A percentile compares a stretch with the other conserved stretches of the same genome.
Conservation (phyloP, 2,888 invertebrate species). For the Scotopteryx bipunctaria region DNA sequence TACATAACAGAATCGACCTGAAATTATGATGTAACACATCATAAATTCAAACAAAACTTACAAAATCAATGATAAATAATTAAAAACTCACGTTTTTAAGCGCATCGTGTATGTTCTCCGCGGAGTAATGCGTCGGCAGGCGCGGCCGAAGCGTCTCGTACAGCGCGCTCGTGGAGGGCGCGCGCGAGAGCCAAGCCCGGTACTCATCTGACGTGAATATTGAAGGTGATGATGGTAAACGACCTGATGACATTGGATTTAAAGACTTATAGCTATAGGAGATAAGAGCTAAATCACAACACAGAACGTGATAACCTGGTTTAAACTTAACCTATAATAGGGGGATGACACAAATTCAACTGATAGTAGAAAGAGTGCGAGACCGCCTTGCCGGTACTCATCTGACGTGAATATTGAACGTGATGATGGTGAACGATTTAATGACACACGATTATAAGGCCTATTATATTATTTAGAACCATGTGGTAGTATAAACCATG, state of each 20-base stretch:
- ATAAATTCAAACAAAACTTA: too few relatives aligned
- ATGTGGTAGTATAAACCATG: too few relatives aligned
- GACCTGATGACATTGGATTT: slow-evolving; percentile 55
- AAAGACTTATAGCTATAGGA: slow-evolving; percentile 27
- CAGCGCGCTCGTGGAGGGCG: slow-evolving; percentile 95
- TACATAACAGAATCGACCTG: too few relatives aligned
- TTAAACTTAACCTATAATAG: too few relatives aligned
- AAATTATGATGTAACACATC: too few relatives aligned
- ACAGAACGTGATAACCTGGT: slow-evolving; percentile 2
- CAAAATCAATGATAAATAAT: neutral
- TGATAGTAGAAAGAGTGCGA: too few relatives aligned
- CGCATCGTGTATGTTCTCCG: slow-evolving; percentile 95
- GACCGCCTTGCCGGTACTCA: too few relatives aligned
- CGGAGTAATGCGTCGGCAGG: slow-evolving; percentile 90
- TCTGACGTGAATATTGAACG: too few relatives aligned
- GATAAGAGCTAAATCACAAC: slow-evolving; percentile 23
- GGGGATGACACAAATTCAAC: too few relatives aligned
- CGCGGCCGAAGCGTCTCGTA: slow-evolving; percentile 95
- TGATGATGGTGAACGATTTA: too few relatives aligned
- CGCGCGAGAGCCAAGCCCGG: slow-evolving; percentile 95
- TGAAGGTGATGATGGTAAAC: slow-evolving; percentile 76
- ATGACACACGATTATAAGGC: too few relatives aligned
- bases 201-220: slow-evolving; percentile 96
- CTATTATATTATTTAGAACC: too few relatives aligned
- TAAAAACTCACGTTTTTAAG: slow-evolving; percentile 88